A percentile compares a stretch with the other conserved stretches of the same genome.
phyloP scores from a whole-genome alignment of 2,888 invertebrate genomes.

The Parasteatoda lunata region DNA sequence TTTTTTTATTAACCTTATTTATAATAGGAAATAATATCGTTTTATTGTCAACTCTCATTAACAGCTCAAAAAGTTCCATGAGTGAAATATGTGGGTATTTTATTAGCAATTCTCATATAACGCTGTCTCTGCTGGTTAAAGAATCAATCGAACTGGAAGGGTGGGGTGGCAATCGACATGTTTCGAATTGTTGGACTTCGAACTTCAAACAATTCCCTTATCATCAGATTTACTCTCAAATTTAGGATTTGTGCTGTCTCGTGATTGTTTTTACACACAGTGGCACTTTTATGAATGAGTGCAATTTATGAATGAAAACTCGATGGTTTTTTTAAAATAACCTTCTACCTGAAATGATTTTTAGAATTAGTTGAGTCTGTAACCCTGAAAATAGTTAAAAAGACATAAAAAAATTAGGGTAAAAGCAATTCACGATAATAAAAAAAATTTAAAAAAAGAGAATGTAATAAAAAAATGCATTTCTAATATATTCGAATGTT shows the following conservation, averaged over 20 bases:
- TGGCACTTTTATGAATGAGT: neutral
- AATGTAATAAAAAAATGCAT: too few relatives aligned
- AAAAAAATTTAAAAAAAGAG: too few relatives aligned
- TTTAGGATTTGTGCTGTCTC: neutral
- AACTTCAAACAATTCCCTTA: conserved; percentile 12
- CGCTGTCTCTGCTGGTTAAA: neutral
- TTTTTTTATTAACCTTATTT: too few relatives aligned
- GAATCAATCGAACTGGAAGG: neutral
- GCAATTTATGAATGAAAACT: neutral
- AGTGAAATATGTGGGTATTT: too few relatives aligned
- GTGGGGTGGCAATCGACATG: neutral
- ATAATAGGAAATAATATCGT: too few relatives aligned
- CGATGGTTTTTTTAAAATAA: neutral
- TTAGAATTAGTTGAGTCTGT: too few relatives aligned
- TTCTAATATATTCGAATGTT: too few relatives aligned
- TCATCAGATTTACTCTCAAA: conserved; percentile 1
- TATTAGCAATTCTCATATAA: neutral
- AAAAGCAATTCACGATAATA: too few relatives aligned
- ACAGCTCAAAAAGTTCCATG: too few relatives aligned
- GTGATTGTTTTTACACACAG: neutral
- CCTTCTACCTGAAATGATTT: neutral
- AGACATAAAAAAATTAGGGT: too few relatives aligned
- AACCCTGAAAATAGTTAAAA: too few relatives aligned
- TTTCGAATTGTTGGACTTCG: conserved; percentile 25
- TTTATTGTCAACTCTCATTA: too few relatives aligned